Evolutionary conservation across 2,888 invertebrate genomes (phyloP).

Genomic region (Amiota mariae): DNA sequence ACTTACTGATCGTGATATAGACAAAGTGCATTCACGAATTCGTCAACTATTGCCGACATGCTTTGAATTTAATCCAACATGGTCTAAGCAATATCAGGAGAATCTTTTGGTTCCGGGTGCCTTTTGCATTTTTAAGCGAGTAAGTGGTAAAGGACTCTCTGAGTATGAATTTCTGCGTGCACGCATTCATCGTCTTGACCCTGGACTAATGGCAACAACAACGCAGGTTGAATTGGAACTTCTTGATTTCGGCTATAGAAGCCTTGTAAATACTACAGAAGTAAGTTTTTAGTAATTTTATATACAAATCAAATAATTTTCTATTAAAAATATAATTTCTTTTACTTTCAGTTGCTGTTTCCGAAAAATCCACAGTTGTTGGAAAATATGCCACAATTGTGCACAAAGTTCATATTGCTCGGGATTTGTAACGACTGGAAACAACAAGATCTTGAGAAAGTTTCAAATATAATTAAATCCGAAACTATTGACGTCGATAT

Average conservation of each 20-base stretch:
- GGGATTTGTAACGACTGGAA: slow-evolving; percentile 70
- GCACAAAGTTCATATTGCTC: slow-evolving; percentile 67
- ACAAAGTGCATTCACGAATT: slow-evolving; percentile 64
- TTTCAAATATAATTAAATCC: slow-evolving; percentile 59
- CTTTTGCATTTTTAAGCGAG: slow-evolving; percentile 73
- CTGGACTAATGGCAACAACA: slow-evolving; percentile 55
- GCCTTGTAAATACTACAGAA: slow-evolving; percentile 76
- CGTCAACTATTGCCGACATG: slow-evolving; percentile 64
- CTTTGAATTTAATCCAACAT: slow-evolving; percentile 62
- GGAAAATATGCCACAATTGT: slow-evolving; percentile 63
- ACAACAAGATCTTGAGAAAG: slow-evolving; percentile 59
- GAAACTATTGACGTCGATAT: slow-evolving; percentile 62
- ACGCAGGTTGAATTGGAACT: slow-evolving; percentile 80
- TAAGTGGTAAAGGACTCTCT: slow-evolving; percentile 58
- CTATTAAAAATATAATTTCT: slow-evolving; percentile 10
- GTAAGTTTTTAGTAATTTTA: slow-evolving; percentile 67
- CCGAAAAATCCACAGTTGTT: slow-evolving; percentile 65
- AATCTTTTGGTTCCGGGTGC: slow-evolving; percentile 60
- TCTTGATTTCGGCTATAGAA: slow-evolving; percentile 82
- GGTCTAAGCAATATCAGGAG: slow-evolving; percentile 62
- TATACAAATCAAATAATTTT: slow-evolving; percentile 8
- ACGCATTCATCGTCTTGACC: slow-evolving; percentile 68
- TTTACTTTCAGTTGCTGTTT: slow-evolving; percentile 62
- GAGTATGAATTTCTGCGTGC: slow-evolving; percentile 66
- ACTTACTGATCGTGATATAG: slow-evolving; percentile 66